phyloP scores from a whole-genome alignment of 2,888 invertebrate genomes.

The Nemurella pictetii region DNA sequence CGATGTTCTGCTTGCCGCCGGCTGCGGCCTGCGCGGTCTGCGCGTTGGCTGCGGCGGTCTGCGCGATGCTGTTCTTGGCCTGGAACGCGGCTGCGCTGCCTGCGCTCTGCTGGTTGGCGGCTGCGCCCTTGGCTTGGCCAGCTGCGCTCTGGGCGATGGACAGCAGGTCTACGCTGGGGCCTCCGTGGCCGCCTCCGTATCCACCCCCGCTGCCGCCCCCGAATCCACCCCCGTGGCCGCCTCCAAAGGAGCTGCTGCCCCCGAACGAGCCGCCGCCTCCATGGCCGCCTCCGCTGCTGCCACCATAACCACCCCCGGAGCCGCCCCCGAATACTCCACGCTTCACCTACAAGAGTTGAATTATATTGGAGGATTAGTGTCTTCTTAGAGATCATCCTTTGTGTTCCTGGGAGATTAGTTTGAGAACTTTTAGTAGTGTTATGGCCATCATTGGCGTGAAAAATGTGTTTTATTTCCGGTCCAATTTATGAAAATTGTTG shows the following conservation, averaged over 20 bases:
- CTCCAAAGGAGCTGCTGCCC: not conserved
- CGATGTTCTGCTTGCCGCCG: slow-evolving; percentile 10
- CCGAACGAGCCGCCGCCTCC: not conserved
- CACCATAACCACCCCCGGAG: not conserved
- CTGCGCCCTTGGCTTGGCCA: slow-evolving; percentile 14
- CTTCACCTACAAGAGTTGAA: not conserved
- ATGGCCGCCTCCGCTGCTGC: not conserved
- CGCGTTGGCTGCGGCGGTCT: not conserved
- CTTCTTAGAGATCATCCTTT: no score
- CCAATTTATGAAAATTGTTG: no score
- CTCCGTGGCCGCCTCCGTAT: not conserved
- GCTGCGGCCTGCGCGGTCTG: slow-evolving; percentile 12
- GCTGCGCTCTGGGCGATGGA: slow-evolving; percentile 6
- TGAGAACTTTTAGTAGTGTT: no score
- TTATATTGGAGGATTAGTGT: no score
- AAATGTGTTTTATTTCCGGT: no score
- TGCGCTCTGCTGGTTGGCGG: not conserved
- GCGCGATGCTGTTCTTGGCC: slow-evolving; percentile 5
- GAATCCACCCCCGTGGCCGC: not conserved
- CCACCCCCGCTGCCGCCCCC: not conserved
- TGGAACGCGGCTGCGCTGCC: not conserved
- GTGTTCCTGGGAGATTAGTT: no score
- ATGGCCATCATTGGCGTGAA: no score
- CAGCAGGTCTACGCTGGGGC: not conserved
- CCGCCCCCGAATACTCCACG: slow-evolving; percentile 3